Evolutionary conservation across 2,113 vertebrate species (phyloP), one percentile per base, ranked within the genome.

Genomic region (Hippocampus abdominalis): DNA sequence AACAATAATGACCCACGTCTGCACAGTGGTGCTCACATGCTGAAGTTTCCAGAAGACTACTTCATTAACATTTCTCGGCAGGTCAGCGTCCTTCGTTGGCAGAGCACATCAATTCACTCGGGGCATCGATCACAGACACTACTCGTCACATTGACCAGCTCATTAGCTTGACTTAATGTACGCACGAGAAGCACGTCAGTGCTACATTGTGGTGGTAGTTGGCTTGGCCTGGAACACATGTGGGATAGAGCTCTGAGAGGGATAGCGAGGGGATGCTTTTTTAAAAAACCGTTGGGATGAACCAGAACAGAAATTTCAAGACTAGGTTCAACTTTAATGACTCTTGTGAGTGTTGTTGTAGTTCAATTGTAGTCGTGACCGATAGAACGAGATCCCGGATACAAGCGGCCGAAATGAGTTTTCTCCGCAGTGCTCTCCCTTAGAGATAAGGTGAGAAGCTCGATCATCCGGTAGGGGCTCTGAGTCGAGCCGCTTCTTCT

Each of bases 131-230:
- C 88, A 89, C 78, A 67, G 81, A 77, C 63, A 70, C 89, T 81
- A 71, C 82, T 80, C 67, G 78, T 89, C 86, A 85, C 84, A 88
- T 78, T 89, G 89, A 90, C 86, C 85, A 84, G 86, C 88, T 89
- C 91, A 90, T 91, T 92, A 91, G 82, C 75, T 74, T 80, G 77
- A 87, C 85, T 84, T 89, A 90, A 89, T 89, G 82, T 89, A 87
- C 72, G 49, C 77, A 42, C 36, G 74, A 72, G 79, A 77, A 85
- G 81, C 72, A 48, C 78, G 82, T 83, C 86, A 80, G 71, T 67
- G 66, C 44, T 15, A 57, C 69, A 64, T 71, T 73, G 60, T 76
- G 70, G 44, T 66, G 44, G 73, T 78, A 66, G 82, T 76, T 48
- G 68, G 64, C 69, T 64, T 40, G 59, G 46, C 73, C 23, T 72